Evolutionary conservation across 2,113 vertebrate genomes (phyloP).

Genomic region (Thymallus thymallus): DNA sequence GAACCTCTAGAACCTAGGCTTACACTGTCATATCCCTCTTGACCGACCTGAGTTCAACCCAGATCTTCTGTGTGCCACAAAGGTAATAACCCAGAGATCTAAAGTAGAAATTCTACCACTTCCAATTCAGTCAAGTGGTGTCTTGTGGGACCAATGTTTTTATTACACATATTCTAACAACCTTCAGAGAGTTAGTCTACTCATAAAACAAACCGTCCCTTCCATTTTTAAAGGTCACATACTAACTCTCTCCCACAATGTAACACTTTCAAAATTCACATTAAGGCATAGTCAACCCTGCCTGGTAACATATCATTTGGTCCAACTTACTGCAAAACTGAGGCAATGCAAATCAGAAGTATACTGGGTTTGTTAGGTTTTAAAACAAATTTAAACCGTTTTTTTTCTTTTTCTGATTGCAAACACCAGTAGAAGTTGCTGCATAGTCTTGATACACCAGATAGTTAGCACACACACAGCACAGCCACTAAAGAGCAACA

Average conservation of each 20-base stretch:
- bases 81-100: too few relatives aligned
- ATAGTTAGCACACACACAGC: slow-evolving; percentile 66
- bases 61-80: too few relatives aligned
- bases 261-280: neutral
- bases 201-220: neutral
- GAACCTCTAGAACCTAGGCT: too few relatives aligned
- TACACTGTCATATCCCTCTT: neutral
- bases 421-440: slow-evolving; percentile 74
- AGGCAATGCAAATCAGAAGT: neutral
- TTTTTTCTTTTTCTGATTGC: slow-evolving; percentile 26
- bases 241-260: slow-evolving; percentile 39
- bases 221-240: slow-evolving; percentile 8
- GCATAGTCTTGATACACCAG: slow-evolving; percentile 67
- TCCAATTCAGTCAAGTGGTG: neutral
- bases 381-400: neutral
- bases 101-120: too few relatives aligned
- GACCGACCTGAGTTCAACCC: too few relatives aligned
- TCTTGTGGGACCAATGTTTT: neutral
- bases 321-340: slow-evolving; percentile 15
- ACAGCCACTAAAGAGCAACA: slow-evolving; percentile 73
- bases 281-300: slow-evolving; percentile 41
- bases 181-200: neutral
- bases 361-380: neutral
- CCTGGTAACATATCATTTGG: slow-evolving; percentile 21
- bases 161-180: neutral